Evolutionary conservation across 2,113 vertebrate species (phyloP).

Genomic region (Thunnus thynnus): DNA sequence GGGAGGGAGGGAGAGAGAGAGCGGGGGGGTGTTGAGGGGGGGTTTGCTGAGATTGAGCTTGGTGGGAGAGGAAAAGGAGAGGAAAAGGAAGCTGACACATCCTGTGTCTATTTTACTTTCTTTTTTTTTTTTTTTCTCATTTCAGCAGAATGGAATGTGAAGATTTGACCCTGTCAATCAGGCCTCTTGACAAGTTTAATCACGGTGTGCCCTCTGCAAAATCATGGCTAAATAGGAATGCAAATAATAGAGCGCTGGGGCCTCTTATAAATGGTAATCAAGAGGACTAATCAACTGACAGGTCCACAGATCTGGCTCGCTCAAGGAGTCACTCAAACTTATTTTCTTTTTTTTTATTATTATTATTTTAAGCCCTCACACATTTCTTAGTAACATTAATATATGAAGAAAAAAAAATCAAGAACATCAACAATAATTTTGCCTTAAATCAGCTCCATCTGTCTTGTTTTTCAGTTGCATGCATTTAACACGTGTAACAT

Average conservation of each 20-base stretch:
- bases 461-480: slow-evolving; percentile 51
- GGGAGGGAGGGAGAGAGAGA: slow-evolving; percentile 1
- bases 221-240: slow-evolving; percentile 99
- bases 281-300: slow-evolving; percentile 99
- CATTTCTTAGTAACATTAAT: slow-evolving; percentile 83
- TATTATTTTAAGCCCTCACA: slow-evolving; percentile 74
- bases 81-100: slow-evolving; percentile 90
- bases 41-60: slow-evolving; percentile 66
- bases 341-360: slow-evolving; percentile 59
- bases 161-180: slow-evolving; percentile 99
- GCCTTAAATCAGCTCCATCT: slow-evolving; percentile 36
- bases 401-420: slow-evolving; percentile 42
- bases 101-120: slow-evolving; percentile 82
- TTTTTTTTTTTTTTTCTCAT: slow-evolving; percentile 57
- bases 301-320: slow-evolving; percentile 93
- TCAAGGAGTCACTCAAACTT: slow-evolving; percentile 93
- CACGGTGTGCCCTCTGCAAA: slow-evolving; percentile 96
- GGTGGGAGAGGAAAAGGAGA: slow-evolving; percentile 84
- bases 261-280: slow-evolving; percentile 99
- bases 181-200: slow-evolving; percentile 99
- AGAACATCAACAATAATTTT: slow-evolving; percentile 31
- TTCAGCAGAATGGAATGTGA: slow-evolving; percentile 96
- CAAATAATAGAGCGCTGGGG: slow-evolving; percentile 97
- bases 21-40: slow-evolving; percentile 63
- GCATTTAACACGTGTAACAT: slow-evolving; percentile 43